Conservation (phyloP, 2,797 vertebrate genomes). For the Premnoplex brunnescens region DNA sequence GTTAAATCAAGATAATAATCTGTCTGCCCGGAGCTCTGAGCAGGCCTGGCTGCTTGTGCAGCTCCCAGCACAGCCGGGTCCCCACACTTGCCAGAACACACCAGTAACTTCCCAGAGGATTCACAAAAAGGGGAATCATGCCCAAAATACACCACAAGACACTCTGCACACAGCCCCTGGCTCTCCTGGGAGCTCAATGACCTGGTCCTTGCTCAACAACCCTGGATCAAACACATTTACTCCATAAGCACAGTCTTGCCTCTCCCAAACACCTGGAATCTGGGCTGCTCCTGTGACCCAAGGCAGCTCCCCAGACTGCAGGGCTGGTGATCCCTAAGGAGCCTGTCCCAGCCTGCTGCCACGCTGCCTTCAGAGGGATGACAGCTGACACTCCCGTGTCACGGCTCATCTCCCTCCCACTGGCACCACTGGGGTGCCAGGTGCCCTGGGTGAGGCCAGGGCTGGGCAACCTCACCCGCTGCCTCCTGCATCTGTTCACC, state of each 20-base stretch:
- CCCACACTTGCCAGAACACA: not conserved
- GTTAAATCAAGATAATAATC: slow-evolving; percentile 16
- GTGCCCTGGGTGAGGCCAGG: not conserved
- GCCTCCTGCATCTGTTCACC: not conserved
- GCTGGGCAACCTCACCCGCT: not conserved
- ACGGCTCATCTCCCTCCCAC: rapidly evolving
- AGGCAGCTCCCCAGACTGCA: not conserved
- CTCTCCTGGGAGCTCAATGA: not conserved
- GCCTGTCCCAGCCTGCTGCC: not conserved
- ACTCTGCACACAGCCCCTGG: too few species aligned
- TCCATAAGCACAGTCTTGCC: not conserved
- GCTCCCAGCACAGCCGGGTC: not conserved
- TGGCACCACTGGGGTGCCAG: not conserved
- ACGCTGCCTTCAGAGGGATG: not conserved
- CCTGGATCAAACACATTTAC: rapidly evolving
- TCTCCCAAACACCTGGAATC: not conserved
- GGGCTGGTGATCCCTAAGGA: not conserved
- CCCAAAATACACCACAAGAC: not conserved
- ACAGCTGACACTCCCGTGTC: not conserved
- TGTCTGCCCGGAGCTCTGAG: not conserved
- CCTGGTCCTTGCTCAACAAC: not conserved
- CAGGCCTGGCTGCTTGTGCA: slow-evolving; percentile 2
- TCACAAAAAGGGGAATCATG: not conserved
- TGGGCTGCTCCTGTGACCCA: not conserved
- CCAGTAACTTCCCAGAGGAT: not conserved